A percentile compares a stretch with the other conserved stretches of the same genome.
Evolutionary conservation across 2,797 vertebrate species (phyloP).

Genomic region (Xenopus petersii): DNA sequence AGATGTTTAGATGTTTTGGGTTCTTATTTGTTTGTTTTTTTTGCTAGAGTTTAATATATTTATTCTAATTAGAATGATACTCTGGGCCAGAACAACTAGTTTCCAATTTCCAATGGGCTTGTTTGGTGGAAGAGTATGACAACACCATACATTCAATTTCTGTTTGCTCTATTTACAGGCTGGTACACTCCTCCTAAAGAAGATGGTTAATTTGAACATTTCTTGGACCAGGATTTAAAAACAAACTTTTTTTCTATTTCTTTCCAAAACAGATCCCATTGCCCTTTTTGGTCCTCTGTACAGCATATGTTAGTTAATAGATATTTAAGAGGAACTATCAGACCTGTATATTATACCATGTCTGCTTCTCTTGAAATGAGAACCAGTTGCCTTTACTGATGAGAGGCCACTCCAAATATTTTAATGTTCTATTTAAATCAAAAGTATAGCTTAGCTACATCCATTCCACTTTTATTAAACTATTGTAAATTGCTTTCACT

Average conservation of each 20-base stretch:
- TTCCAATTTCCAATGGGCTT: no score
- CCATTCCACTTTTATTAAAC: slow-evolving; percentile 65
- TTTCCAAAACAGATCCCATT: slow-evolving; percentile 66
- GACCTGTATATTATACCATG: slow-evolving; percentile 46
- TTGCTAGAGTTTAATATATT: no score
- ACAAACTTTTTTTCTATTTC: slow-evolving; percentile 57
- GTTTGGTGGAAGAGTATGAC: no score
- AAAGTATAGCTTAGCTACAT: slow-evolving; percentile 61
- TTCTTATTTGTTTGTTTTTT: no score
- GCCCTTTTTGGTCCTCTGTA: slow-evolving; percentile 66
- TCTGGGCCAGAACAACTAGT: no score
- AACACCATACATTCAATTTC: not conserved
- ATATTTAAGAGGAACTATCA: slow-evolving; percentile 48
- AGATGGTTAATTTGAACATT: slow-evolving; percentile 79
- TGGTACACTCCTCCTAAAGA: slow-evolving; percentile 99
- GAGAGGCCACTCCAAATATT: slow-evolving; percentile 46
- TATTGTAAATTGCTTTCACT: slow-evolving; percentile 52
- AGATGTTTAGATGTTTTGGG: no score
- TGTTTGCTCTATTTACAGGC: slow-evolving; percentile 65
- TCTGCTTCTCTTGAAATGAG: slow-evolving; percentile 31
- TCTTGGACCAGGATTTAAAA: slow-evolving; percentile 68
- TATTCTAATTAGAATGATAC: no score
- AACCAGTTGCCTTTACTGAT: slow-evolving; percentile 41
- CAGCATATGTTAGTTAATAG: slow-evolving; percentile 72
- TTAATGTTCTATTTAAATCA: slow-evolving; percentile 53